Percentiles rank a stretch among this genome's conserved stretches.
Evolutionary conservation across 2,888 invertebrate genomes (phyloP).

Genomic region (Perithous albicinctus): DNA sequence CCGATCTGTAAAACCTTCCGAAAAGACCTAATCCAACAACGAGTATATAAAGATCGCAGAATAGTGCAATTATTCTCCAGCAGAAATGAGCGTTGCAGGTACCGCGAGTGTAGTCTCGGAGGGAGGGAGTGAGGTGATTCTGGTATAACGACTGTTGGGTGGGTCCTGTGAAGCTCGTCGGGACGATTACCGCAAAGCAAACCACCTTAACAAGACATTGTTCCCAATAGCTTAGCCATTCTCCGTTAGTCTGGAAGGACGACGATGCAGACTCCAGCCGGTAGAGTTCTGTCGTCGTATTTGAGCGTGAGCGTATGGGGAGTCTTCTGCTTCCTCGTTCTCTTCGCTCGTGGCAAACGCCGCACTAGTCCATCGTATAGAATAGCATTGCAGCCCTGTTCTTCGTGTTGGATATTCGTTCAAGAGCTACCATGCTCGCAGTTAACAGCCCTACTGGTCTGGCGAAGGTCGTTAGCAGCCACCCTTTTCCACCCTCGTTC

Average conservation of each 20-base stretch:
- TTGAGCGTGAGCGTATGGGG: conserved; percentile 40
- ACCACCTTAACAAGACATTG: conserved; percentile 83
- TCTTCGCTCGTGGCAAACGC: conserved; percentile 47
- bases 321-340: conserved; percentile 60
- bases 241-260: conserved; percentile 64
- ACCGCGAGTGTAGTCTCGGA: too few relatives aligned
- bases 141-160: conserved; percentile 57
- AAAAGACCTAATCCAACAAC: conserved; percentile 10
- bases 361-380: conserved; percentile 50
- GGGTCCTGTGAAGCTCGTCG: conserved; percentile 75
- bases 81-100: conserved; percentile 48
- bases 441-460: conserved; percentile 81
- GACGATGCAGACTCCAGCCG: conserved; percentile 28
- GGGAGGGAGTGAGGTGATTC: conserved; percentile 23
- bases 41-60: not conserved
- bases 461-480: conserved; percentile 83
- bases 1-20: conserved; percentile 12
- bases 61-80: conserved; percentile 52
- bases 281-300: conserved; percentile 47
- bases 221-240: conserved; percentile 82
- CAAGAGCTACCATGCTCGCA: conserved; percentile 76
- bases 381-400: conserved; percentile 40
- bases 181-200: conserved; percentile 82
- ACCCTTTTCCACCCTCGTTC: conserved; percentile 67
- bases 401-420: conserved; percentile 26